phyloP scores from a whole-genome alignment of 2,113 vertebrate genomes.

The Takifugu bimaculatus region DNA sequence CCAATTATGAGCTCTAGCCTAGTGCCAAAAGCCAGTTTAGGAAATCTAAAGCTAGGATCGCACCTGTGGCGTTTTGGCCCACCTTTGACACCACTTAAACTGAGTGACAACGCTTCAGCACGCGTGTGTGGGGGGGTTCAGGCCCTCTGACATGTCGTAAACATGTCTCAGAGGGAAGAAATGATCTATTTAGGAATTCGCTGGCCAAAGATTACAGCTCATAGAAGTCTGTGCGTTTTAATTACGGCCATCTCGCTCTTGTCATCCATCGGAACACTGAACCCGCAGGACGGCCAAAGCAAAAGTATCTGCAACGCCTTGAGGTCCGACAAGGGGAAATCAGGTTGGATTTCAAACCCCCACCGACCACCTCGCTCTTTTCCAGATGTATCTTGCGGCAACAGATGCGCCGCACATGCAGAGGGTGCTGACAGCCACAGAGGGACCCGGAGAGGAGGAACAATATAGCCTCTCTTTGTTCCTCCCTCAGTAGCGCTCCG shows the following conservation, averaged over 20 bases:
- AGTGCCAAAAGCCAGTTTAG: slow-evolving; percentile 20
- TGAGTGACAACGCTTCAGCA: slow-evolving; percentile 22
- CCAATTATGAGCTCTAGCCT: slow-evolving; percentile 13
- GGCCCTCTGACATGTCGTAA: slow-evolving; percentile 5
- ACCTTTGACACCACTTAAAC: slow-evolving; percentile 18
- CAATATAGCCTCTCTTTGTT: slow-evolving; percentile 53
- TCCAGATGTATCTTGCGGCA: slow-evolving; percentile 62
- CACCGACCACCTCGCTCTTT: slow-evolving; percentile 38
- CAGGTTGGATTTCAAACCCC: neutral
- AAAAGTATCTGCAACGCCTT: neutral
- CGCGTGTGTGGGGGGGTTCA: too few relatives aligned
- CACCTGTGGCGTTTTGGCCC: slow-evolving; percentile 27
- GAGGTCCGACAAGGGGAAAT: slow-evolving; percentile 6
- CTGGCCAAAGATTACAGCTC: neutral
- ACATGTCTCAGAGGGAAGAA: slow-evolving; percentile 12
- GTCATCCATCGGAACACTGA: neutral
- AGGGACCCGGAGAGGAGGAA: slow-evolving; percentile 50
- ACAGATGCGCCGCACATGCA: slow-evolving; percentile 66
- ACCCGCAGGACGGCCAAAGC: neutral
- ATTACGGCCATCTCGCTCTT: slow-evolving; percentile 10
- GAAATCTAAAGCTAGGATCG: slow-evolving; percentile 43
- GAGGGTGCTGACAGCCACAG: slow-evolving; percentile 56
- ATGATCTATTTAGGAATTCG: slow-evolving; percentile 14
- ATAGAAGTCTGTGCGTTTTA: slow-evolving; percentile 8
- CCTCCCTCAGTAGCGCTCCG: slow-evolving; percentile 36